phyloP scores from a whole-genome alignment of 2,888 invertebrate genomes.

The Drosophila tripunctata region DNA sequence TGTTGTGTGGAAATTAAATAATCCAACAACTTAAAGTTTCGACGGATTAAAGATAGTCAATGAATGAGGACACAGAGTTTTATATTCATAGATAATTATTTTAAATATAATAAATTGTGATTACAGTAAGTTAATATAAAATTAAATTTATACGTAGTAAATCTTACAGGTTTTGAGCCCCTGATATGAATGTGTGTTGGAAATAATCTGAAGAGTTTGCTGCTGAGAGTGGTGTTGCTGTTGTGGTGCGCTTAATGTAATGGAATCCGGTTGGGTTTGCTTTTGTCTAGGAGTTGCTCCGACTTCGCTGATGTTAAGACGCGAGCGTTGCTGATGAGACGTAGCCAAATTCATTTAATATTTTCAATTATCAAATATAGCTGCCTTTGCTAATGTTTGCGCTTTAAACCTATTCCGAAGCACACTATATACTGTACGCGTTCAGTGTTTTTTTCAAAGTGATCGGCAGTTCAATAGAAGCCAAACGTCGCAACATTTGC shows the following conservation, averaged over 20 bases:
- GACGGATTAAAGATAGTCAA: too few relatives aligned
- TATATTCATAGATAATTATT: too few relatives aligned
- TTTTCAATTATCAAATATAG: background rate
- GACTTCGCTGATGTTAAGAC: constrained; percentile 51
- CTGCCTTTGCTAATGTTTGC: background rate
- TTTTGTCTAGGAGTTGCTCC: constrained; percentile 63
- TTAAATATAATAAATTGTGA: too few relatives aligned
- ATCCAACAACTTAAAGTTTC: too few relatives aligned
- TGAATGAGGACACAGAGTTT: too few relatives aligned
- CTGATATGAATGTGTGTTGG: constrained; percentile 72
- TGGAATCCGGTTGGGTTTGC: constrained; percentile 37
- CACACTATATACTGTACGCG: constrained; percentile 62
- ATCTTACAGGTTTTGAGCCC: constrained; percentile 79
- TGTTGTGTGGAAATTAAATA: too few relatives aligned
- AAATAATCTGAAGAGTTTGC: constrained; percentile 55
- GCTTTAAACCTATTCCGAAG: background rate
- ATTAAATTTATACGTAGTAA: too few relatives aligned
- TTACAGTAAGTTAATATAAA: too few relatives aligned
- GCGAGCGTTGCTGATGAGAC: constrained; percentile 73
- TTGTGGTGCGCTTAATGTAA: constrained; percentile 40
- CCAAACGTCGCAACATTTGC: too few relatives aligned
- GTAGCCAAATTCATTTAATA: constrained; percentile 75
- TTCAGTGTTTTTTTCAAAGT: constrained; percentile 64
- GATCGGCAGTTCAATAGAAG: constrained; percentile 41
- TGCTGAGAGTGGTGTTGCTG: constrained; percentile 27